phyloP scores from a whole-genome alignment of 2,888 invertebrate genomes.

The Spicauda simplicius region DNA sequence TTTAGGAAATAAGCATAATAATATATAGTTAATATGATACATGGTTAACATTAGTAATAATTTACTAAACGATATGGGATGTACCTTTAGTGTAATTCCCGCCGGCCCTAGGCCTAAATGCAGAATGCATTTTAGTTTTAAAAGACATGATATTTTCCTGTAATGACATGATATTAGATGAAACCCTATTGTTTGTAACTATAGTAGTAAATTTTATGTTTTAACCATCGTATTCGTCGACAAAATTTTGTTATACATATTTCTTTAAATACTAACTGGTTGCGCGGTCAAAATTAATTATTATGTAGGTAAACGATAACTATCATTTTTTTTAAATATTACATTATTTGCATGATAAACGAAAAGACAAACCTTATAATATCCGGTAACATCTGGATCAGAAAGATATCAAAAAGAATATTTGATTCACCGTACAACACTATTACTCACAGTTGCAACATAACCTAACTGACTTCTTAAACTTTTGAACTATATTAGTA shows the following conservation, averaged over 20 bases:
- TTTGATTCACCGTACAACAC: neutral
- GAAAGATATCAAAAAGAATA: neutral
- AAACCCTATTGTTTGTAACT: neutral
- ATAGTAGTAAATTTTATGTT: no score
- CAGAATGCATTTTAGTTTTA: neutral
- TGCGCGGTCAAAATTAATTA: neutral
- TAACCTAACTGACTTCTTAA: neutral
- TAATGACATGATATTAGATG: neutral
- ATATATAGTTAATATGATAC: no score
- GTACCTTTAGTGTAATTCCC: neutral
- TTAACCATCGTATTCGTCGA: neutral
- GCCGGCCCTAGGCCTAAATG: conserved; percentile 3
- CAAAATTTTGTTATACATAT: no score
- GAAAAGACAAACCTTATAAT: neutral
- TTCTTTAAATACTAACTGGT: neutral
- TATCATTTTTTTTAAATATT: no score
- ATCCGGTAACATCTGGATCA: neutral
- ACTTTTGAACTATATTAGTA: neutral
- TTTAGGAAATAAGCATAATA: no score
- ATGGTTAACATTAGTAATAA: no score
- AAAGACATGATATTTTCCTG: neutral
- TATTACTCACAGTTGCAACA: conserved; percentile 3
- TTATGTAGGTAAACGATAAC: no score
- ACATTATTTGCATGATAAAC: neutral
- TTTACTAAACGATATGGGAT: no score